Conservation (phyloP, 2,888 invertebrate genomes). For the Cantharis flavilabris region DNA sequence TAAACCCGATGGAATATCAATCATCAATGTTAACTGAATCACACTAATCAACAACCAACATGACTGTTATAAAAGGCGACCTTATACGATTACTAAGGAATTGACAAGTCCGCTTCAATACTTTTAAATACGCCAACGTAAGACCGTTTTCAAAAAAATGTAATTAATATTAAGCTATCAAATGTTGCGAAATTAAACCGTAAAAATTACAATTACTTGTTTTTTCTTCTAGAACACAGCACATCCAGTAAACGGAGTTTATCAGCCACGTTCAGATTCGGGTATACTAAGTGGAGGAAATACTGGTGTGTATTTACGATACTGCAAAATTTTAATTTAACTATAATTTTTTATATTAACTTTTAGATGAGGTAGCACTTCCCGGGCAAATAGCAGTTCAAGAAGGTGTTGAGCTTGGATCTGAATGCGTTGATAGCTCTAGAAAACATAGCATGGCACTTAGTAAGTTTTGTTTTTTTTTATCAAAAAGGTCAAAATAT, state of each 20-base stretch:
- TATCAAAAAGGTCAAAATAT: not conserved
- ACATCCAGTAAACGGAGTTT: constrained; percentile 88
- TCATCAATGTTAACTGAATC: no score
- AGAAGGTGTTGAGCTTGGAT: constrained; percentile 67
- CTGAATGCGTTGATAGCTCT: constrained; percentile 63
- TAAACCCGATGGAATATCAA: no score
- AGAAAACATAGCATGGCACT: constrained; percentile 50
- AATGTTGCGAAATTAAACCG: no score
- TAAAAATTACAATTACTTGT: constrained; percentile 6
- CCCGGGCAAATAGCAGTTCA: constrained; percentile 54
- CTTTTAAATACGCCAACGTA: no score
- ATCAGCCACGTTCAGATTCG: constrained; percentile 65
- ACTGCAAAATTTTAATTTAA: not conserved
- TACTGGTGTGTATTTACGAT: not conserved
- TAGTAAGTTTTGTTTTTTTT: constrained; percentile 32
- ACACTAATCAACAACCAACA: no score
- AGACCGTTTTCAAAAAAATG: not conserved
- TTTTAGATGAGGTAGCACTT: constrained; percentile 41
- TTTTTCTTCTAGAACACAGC: constrained; percentile 76
- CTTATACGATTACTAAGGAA: no score
- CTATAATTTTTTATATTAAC: constrained; percentile 9
- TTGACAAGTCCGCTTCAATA: no score
- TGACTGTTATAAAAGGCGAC: no score
- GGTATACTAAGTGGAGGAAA: constrained; percentile 9
- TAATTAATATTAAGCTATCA: no score